Percentiles rank a stretch among this genome's conserved stretches.
Evolutionary conservation across 1,140 invertebrate genomes (phyloP).

Genomic region (Meteorus sp.): DNA sequence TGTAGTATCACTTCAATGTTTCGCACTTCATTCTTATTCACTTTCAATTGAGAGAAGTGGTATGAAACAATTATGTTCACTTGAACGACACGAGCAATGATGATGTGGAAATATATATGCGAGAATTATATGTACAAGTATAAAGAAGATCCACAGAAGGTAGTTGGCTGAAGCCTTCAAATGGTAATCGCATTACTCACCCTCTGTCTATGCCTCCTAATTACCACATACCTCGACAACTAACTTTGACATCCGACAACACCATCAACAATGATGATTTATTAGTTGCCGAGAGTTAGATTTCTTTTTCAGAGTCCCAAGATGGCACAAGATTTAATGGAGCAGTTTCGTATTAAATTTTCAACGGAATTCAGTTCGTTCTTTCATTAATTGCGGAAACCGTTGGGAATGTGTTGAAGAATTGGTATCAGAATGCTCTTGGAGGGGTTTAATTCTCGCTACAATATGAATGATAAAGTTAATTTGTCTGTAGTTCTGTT

Average conservation of each 20-base stretch:
- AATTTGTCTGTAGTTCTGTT: no score
- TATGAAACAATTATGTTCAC: conserved; percentile 41
- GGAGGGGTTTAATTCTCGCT: no score
- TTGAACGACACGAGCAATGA: conserved; percentile 41
- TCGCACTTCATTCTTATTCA: conserved; percentile 14
- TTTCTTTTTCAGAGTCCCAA: not conserved
- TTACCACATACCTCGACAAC: conserved; percentile 38
- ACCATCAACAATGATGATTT: no score
- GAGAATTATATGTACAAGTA: conserved; percentile 46
- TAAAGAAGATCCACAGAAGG: conserved; percentile 47
- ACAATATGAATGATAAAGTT: no score
- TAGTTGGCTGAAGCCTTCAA: conserved; percentile 55
- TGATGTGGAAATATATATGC: no score
- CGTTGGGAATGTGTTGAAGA: no score
- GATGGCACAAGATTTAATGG: no score
- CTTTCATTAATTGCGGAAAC: no score
- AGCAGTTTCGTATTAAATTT: no score
- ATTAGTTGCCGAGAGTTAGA: not conserved
- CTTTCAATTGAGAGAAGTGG: conserved; percentile 30
- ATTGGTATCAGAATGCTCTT: no score
- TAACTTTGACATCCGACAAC: no score
- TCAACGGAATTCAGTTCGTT: no score
- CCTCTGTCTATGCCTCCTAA: conserved; percentile 51
- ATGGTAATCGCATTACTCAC: conserved; percentile 56
- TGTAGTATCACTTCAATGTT: conserved; percentile 16